A percentile compares a stretch with the other conserved stretches of the same genome.
phyloP scores from a whole-genome alignment of 2,888 invertebrate genomes.

The Lochmaea capreae region DNA sequence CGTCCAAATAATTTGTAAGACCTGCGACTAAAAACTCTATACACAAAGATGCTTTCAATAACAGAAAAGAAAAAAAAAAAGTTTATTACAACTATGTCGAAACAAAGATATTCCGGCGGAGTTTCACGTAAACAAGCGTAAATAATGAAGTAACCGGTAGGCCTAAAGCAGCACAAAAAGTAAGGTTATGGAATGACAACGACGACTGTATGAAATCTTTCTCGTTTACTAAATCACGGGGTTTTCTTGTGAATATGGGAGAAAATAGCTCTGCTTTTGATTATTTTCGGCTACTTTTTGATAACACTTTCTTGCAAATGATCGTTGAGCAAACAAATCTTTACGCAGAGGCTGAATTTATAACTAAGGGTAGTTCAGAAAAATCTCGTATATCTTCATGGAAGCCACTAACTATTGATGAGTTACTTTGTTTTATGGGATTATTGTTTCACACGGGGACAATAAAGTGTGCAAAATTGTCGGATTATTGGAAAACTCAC shows the following conservation, averaged over 20 bases:
- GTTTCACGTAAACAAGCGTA: background rate
- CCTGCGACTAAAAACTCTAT: too few relatives aligned
- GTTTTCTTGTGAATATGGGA: background rate
- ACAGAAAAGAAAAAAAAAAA: too few relatives aligned
- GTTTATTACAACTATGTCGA: too few relatives aligned
- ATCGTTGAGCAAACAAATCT: constrained; percentile 16
- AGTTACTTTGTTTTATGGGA: constrained; percentile 21
- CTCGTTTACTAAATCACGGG: background rate
- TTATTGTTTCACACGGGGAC: constrained; percentile 14
- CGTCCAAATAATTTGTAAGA: too few relatives aligned
- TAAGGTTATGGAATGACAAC: background rate
- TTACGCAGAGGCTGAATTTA: constrained; percentile 6
- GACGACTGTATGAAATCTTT: background rate
- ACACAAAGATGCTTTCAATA: too few relatives aligned
- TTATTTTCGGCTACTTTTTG: constrained; percentile 6
- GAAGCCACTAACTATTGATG: constrained; percentile 10
- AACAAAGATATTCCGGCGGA: too few relatives aligned
- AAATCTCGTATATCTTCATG: constrained; percentile 9
- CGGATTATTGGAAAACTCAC: constrained; percentile 19
- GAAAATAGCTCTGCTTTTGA: constrained; percentile 13
- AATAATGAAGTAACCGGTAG: background rate
- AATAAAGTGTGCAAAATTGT: constrained; percentile 4
- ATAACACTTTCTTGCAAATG: background rate
- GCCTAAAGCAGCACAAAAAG: constrained; percentile 1
- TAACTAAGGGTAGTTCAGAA: background rate